Conservation (phyloP, 2,113 vertebrate genomes). For the Taxidea taxus region DNA sequence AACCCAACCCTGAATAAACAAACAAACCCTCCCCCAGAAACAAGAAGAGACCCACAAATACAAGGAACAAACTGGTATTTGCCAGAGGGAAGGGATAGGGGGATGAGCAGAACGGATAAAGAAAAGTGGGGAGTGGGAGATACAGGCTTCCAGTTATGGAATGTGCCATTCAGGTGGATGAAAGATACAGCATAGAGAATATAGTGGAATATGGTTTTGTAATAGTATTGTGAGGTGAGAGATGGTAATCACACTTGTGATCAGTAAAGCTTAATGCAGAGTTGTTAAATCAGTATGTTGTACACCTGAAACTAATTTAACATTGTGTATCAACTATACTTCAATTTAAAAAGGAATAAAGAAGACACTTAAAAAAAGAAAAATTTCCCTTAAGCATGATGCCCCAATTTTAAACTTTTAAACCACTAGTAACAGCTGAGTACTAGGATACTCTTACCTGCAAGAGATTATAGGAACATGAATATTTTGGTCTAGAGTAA, state of each 20-base stretch:
- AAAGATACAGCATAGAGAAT: not conserved
- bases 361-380: not conserved
- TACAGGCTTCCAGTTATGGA: not conserved
- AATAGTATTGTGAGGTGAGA: not conserved
- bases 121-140: not conserved
- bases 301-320: not conserved
- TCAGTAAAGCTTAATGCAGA: not conserved
- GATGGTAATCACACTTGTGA: not conserved
- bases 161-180: not conserved
- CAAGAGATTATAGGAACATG: not conserved
- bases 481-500: not conserved
- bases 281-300: not conserved
- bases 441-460: not conserved
- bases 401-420: not conserved
- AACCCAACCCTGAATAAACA: not conserved
- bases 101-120: not conserved
- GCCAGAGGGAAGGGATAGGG: not conserved
- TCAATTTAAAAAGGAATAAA: not conserved
- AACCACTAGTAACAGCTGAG: not conserved
- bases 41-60: not conserved
- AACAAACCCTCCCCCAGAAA: not conserved
- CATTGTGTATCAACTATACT: not conserved
- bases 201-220: not conserved
- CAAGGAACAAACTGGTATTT: not conserved
- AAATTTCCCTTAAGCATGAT: not conserved